Conservation (phyloP, 2,113 vertebrate genomes). For the Nycticorax nycticorax region DNA sequence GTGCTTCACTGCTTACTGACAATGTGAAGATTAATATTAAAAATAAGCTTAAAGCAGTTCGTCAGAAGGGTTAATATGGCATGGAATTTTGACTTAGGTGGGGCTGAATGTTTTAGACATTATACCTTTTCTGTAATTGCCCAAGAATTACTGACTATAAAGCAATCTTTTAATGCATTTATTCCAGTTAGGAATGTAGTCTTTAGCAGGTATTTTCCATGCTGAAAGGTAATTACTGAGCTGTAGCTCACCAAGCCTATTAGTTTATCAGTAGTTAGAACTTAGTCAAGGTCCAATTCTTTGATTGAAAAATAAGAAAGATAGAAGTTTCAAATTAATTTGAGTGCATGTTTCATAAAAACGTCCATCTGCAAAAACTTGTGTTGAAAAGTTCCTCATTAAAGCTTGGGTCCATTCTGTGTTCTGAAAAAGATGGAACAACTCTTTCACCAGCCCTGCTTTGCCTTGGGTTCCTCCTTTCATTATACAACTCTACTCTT, state of each 20-base stretch:
- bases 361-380: background rate
- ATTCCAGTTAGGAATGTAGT: background rate
- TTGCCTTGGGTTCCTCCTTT: background rate
- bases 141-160: background rate
- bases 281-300: background rate
- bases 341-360: background rate
- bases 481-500: background rate
- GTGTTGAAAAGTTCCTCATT: background rate
- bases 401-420: background rate
- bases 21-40: background rate
- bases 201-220: background rate
- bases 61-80: background rate
- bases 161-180: background rate
- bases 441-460: background rate
- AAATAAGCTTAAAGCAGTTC: background rate
- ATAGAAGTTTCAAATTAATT: background rate
- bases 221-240: background rate
- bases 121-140: background rate
- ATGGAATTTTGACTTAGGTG: background rate
- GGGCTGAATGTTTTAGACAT: background rate
- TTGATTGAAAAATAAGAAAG: background rate
- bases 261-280: background rate
- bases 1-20: background rate
- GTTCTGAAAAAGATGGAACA: background rate
- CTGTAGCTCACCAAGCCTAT: background rate